Evolutionary conservation across 2,113 vertebrate genomes (phyloP).

Genomic region (Scortum barcoo): DNA sequence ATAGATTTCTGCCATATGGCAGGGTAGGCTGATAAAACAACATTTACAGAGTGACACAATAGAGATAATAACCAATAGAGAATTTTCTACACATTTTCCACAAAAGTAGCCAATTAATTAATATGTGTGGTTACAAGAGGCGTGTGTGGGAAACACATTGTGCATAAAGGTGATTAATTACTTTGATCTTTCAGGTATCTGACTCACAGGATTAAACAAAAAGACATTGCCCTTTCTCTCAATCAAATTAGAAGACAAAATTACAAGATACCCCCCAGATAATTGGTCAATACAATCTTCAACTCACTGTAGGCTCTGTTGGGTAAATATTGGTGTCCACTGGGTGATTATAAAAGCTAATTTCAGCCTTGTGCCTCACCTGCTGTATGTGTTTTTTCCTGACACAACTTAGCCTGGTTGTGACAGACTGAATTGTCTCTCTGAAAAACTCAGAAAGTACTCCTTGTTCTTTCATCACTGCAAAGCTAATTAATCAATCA

Average conservation of each 20-base stretch:
- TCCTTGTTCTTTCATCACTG: not conserved
- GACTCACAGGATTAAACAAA: not conserved
- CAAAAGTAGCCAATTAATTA: not conserved
- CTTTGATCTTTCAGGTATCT: not conserved
- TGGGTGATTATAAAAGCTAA: not conserved
- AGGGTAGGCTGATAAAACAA: not conserved
- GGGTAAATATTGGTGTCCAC: not conserved
- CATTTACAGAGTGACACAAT: no score
- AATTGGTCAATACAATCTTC: not conserved
- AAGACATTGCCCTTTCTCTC: no score
- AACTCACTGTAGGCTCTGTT: not conserved
- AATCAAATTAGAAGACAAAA: no score
- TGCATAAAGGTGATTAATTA: not conserved
- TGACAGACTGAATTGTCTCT: no score
- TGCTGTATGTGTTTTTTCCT: not conserved
- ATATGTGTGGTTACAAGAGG: not conserved
- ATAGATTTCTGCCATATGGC: not conserved
- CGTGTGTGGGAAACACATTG: not conserved
- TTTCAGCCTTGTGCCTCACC: not conserved
- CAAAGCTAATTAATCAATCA: not conserved
- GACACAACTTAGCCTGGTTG: not conserved
- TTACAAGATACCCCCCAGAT: not conserved
- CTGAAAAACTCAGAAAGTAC: no score
- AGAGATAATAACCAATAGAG: not conserved
- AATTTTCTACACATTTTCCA: not conserved